Conservation (phyloP, 1,140 invertebrate genomes). For the Lordiphosa mommai region DNA sequence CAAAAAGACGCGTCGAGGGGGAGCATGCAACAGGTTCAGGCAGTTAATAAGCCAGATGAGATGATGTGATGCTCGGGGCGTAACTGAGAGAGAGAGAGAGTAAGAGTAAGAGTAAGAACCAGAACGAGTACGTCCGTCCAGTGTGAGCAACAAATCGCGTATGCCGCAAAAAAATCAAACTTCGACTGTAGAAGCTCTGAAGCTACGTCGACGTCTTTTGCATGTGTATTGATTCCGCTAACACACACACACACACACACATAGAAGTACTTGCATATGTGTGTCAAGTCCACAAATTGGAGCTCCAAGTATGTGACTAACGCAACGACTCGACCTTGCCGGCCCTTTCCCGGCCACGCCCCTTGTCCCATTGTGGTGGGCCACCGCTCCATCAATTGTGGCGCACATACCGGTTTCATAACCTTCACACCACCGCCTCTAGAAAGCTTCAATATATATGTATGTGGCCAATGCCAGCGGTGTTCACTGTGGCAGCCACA, state of each 20-base stretch:
- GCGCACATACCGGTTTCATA: conserved; percentile 7
- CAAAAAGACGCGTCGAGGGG: conserved; percentile 1
- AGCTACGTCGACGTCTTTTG: conserved; percentile 25
- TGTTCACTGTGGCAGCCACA: no score
- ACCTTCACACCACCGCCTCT: no score
- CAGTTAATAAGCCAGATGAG: neutral
- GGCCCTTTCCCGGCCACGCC: neutral
- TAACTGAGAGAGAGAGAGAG: conserved; percentile 1
- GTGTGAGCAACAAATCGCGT: conserved; percentile 54
- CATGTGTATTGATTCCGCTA: conserved; percentile 19
- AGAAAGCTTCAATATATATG: no score
- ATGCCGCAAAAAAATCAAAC: conserved; percentile 38
- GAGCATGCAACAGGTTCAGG: conserved; percentile 39
- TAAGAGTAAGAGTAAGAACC: conserved; percentile 15
- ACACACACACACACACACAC: conserved; percentile 1
- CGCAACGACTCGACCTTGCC: conserved; percentile 56
- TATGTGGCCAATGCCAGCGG: no score
- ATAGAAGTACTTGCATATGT: neutral
- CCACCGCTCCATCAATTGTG: conserved; percentile 16
- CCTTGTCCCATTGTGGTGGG: no score
- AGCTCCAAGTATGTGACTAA: conserved; percentile 14
- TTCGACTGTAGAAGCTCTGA: conserved; percentile 24
- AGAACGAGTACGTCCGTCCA: conserved; percentile 45
- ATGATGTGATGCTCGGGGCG: neutral
- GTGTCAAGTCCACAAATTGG: conserved; percentile 2